Evolutionary conservation across 2,797 vertebrate genomes (phyloP), one percentile per base, ranked within the genome.

Genomic region (Phoxinus dragarum): DNA sequence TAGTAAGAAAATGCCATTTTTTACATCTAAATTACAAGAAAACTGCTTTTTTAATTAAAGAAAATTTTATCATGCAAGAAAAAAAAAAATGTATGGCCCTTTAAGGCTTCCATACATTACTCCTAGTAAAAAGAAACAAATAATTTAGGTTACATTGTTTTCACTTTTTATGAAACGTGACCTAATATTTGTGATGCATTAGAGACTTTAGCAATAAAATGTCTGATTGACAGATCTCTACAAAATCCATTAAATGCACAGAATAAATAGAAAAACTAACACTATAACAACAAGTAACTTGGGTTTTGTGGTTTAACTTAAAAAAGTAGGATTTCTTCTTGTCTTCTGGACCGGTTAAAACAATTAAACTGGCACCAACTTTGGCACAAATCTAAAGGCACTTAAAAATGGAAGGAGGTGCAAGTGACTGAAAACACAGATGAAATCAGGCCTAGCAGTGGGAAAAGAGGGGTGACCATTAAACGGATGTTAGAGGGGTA

Each of bases 401-500:
- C 27, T 34, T 52, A 9, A 42, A 14, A 44, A 72, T n/a, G 23
- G n/a, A 73, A 16, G 61, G 31, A 66, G 64, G 27, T 66, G 14
- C 14, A 34, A 17, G 31, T 66, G 31, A 34, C 27, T 34, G 27
- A 9, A 74, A 31, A 49, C 52, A 38, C 21, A 59, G 34, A 77
- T 59, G 36, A 59, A 40, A 23, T 59, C 27, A 49, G 49, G 56
- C 9, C 54, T 64, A n/a, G 68, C 44, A 44, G 59, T 27, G 27
- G 19, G 42, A 34, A 78, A 78, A 73, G 68, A 56, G 64, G 59
- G 36, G 69, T 27, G 38, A 21, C 31, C 56, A 52, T 80, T 73
- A 31, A 56, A 34, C 5, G 47, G 84, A 76, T 80, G 80, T 88
- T 47, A 56, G 54, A 10, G 47, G 42, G 77, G 77, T 12, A n/a